These are phyloP conservation scores for Aplochiton taeniatus DNA, from an alignment of 2,797 vertebrate genomes.

Conservation along the genomic window DNA sequence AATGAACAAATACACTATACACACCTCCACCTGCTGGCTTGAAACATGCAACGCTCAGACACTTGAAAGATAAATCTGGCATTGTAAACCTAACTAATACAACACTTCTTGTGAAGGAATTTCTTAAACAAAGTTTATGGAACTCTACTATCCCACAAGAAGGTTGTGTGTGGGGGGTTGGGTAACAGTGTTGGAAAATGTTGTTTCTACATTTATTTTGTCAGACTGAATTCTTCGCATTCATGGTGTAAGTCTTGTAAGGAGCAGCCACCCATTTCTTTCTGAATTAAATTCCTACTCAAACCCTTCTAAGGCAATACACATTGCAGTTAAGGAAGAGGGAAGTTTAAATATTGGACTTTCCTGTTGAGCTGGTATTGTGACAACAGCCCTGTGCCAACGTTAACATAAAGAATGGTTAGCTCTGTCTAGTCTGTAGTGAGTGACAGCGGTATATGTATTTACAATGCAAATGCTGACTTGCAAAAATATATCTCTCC, in stretches of 20 bases:
- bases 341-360: slow-evolving; percentile 84
- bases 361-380: slow-evolving; percentile 72
- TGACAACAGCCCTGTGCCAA: slow-evolving; percentile 65
- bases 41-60: too few relatives aligned
- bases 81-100: too few relatives aligned
- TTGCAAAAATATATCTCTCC: too few relatives aligned
- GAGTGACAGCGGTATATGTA: slow-evolving; percentile 54
- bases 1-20: too few relatives aligned
- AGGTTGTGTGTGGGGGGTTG: too few relatives aligned
- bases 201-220: slow-evolving; percentile 22
- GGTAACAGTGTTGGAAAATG: neutral
- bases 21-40: too few relatives aligned
- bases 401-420: slow-evolving; percentile 64
- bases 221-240: slow-evolving; percentile 31
- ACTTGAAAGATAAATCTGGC: too few relatives aligned
- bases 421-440: slow-evolving; percentile 77
- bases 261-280: slow-evolving; percentile 14
- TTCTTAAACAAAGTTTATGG: too few relatives aligned
- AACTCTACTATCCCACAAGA: too few relatives aligned
- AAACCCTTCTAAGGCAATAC: slow-evolving; percentile 57
- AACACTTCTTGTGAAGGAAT: too few relatives aligned
- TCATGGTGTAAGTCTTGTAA: too few relatives aligned
- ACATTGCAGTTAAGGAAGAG: slow-evolving; percentile 69
- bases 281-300: slow-evolving; percentile 44
- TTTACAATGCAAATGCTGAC: slow-evolving; percentile 22